phyloP scores from a whole-genome alignment of 2,797 vertebrate species.

The Paguma larvata region DNA sequence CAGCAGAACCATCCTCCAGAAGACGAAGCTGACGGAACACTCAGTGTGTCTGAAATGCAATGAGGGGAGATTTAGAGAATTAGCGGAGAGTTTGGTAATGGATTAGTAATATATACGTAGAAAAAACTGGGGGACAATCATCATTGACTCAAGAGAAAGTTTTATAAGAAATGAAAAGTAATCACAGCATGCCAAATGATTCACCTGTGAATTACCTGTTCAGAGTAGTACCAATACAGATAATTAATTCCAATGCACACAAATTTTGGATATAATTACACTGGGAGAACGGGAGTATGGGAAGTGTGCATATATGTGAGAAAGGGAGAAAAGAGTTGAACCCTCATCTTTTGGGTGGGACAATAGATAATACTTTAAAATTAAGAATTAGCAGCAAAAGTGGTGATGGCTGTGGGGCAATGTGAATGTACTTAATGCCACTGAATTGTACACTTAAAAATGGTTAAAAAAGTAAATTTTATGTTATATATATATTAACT shows the following conservation, averaged over 20 bases:
- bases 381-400: background rate
- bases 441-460: background rate
- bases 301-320: background rate
- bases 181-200: slow-evolving; percentile 24
- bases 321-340: slow-evolving; percentile 32
- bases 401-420: background rate
- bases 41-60: slow-evolving; percentile 15
- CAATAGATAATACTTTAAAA: background rate
- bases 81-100: background rate
- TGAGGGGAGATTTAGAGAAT: background rate
- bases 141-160: slow-evolving; percentile 20
- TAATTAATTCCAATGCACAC: slow-evolving; percentile 4
- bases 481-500: background rate
- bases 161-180: background rate
- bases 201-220: slow-evolving; percentile 35
- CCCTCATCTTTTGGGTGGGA: background rate
- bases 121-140: background rate
- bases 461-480: background rate
- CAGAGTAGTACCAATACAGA: slow-evolving; percentile 10
- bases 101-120: slow-evolving; percentile 14
- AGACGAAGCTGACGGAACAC: background rate
- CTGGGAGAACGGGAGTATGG: background rate
- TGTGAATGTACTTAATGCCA: background rate
- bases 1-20: background rate
- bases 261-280: slow-evolving; percentile 16